phyloP scores from a whole-genome alignment of 2,888 invertebrate genomes.

The Eumerus sabulonum region DNA sequence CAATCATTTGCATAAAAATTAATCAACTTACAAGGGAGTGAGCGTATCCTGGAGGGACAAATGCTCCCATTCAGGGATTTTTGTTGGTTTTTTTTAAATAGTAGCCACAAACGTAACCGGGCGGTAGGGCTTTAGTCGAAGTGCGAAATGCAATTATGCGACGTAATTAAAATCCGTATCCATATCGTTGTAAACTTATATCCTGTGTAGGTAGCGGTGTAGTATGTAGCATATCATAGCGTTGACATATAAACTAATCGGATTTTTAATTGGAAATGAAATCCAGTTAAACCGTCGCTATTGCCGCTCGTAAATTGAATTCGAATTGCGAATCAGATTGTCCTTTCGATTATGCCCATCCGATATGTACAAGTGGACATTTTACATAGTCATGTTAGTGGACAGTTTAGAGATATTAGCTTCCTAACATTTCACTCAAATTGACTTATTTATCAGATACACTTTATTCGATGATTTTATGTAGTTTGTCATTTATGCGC shows the following conservation, averaged over 20 bases:
- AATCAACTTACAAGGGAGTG: conserved; percentile 48
- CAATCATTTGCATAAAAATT: conserved; percentile 64
- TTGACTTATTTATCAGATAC: not conserved
- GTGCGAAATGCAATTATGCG: conserved; percentile 64
- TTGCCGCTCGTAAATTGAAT: conserved; percentile 44
- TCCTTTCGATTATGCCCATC: not conserved
- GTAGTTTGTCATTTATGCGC: no score
- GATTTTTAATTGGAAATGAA: conserved; percentile 66
- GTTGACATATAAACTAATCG: conserved; percentile 59
- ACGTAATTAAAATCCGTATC: conserved; percentile 60
- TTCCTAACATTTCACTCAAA: not conserved
- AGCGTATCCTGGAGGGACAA: not conserved
- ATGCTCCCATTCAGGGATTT: no score
- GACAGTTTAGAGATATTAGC: conserved; percentile 22
- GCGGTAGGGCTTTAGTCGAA: conserved; percentile 23
- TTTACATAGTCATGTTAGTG: no score
- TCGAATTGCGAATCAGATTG: conserved; percentile 20
- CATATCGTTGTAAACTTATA: conserved; percentile 58
- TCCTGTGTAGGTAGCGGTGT: no score
- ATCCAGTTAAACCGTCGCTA: conserved; percentile 43
- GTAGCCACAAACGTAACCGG: not conserved
- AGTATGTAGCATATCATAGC: conserved; percentile 21
- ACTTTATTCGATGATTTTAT: no score
- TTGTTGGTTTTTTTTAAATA: conserved; percentile 21
- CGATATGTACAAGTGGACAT: no score